Percentiles rank a stretch among this genome's conserved stretches.
Conservation (phyloP, 2,797 vertebrate species). For the Macroramphosus scolopax region DNA sequence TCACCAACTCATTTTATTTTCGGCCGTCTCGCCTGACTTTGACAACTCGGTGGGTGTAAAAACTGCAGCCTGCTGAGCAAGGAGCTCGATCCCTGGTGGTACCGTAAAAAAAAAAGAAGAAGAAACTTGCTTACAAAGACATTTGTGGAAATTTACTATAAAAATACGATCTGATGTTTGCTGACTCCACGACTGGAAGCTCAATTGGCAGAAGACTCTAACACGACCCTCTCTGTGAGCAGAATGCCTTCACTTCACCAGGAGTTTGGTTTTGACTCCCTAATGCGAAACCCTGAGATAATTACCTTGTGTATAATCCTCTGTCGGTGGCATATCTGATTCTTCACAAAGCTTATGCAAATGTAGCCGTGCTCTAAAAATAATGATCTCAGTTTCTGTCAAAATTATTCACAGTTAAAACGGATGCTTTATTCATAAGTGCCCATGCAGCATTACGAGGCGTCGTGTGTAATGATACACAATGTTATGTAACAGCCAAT, state of each 20-base stretch:
- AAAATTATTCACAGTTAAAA: slow-evolving; percentile 38
- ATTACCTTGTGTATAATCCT: slow-evolving; percentile 51
- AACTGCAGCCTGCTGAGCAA: no score
- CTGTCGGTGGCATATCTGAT: slow-evolving; percentile 26
- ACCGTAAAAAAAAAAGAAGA: no score
- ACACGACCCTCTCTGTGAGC: slow-evolving; percentile 1
- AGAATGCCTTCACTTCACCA: slow-evolving; percentile 8
- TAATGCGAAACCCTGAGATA: slow-evolving; percentile 37
- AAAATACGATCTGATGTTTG: no score
- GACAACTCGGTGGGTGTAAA: slow-evolving; percentile 15
- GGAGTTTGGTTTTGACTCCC: slow-evolving; percentile 18
- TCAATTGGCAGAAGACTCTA: slow-evolving; percentile 10
- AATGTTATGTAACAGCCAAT: slow-evolving; percentile 33
- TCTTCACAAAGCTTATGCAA: slow-evolving; percentile 51
- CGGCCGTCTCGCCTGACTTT: slow-evolving; percentile 1
- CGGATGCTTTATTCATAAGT: slow-evolving; percentile 34
- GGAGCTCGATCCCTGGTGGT: no score
- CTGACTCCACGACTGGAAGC: slow-evolving; percentile 7
- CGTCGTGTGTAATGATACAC: slow-evolving; percentile 18
- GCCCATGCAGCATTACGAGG: slow-evolving; percentile 30
- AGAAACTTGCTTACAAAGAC: not conserved
- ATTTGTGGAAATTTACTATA: no score
- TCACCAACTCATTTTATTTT: slow-evolving; percentile 12
- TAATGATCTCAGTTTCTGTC: slow-evolving; percentile 48
- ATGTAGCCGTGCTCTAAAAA: slow-evolving; percentile 35